These are phyloP conservation scores for Spisula solida DNA, from an alignment of 2,888 invertebrate species.

Conservation along the genomic window DNA sequence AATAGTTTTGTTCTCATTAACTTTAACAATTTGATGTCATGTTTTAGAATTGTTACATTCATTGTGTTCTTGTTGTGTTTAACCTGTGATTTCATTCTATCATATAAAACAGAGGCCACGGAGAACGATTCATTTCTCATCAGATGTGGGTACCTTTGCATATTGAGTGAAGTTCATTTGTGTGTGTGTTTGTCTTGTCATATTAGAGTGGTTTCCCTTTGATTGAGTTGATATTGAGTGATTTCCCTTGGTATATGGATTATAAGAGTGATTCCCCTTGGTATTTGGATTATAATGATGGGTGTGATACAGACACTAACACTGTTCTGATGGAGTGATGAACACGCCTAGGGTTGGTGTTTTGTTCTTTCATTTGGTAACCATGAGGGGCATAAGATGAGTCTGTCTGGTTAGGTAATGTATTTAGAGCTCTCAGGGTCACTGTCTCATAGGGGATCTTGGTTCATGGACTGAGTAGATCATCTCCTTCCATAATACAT, in stretches of 20 bases:
- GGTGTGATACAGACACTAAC: no score
- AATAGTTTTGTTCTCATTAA: not conserved
- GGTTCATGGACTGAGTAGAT: no score
- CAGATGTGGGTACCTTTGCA: constrained; percentile 49
- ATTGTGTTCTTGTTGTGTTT: not conserved
- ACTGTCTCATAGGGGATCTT: no score
- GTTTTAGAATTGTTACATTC: not conserved
- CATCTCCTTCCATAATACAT: no score
- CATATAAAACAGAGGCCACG: constrained; percentile 28
- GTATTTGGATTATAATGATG: not conserved
- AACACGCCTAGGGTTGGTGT: no score
- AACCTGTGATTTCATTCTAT: not conserved
- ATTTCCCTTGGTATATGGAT: not conserved
- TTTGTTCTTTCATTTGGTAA: no score
- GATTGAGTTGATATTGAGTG: not conserved
- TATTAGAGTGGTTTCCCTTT: constrained; percentile 18
- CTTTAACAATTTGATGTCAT: not conserved
- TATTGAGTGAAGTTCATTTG: constrained; percentile 12
- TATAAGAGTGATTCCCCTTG: not conserved
- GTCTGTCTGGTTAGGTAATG: no score
- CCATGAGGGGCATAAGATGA: no score
- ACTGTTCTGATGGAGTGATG: no score
- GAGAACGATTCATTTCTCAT: constrained; percentile 50
- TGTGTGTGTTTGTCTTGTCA: not conserved
- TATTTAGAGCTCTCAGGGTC: no score